Evolutionary conservation across 1,140 invertebrate species (phyloP).

Genomic region (Tribolium madens): DNA sequence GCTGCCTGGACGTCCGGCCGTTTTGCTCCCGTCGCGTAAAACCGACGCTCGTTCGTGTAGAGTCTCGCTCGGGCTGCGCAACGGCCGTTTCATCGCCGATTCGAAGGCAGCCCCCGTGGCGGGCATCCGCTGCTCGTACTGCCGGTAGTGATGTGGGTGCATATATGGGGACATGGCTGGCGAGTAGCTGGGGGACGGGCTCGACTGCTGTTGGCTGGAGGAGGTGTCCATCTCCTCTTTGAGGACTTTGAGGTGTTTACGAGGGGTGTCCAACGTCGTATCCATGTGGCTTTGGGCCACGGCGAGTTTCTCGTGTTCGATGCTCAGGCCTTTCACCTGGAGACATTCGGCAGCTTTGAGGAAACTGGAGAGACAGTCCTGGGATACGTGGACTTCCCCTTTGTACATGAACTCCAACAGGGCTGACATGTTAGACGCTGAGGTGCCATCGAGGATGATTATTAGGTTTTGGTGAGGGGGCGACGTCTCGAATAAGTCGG

Average conservation of each 20-base stretch:
- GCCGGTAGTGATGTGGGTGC: constrained; percentile 64
- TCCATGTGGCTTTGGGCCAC: constrained; percentile 74
- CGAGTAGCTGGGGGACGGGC: constrained; percentile 65
- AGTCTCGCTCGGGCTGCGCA: constrained; percentile 68
- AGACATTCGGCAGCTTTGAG: constrained; percentile 91
- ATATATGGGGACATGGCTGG: constrained; percentile 67
- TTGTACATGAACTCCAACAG: constrained; percentile 95
- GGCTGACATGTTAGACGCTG: constrained; percentile 88
- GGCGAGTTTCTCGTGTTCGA: constrained; percentile 81
- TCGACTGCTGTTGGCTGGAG: constrained; percentile 61
- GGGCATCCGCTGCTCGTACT: constrained; percentile 66
- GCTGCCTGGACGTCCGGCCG: constrained; percentile 68
- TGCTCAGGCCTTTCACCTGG: constrained; percentile 83
- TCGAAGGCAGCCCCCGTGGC: constrained; percentile 66
- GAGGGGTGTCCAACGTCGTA: constrained; percentile 55
- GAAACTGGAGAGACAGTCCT: constrained; percentile 89
- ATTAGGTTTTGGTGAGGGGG: constrained; percentile 84
- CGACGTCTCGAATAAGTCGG: constrained; percentile 90
- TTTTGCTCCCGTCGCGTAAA: constrained; percentile 72
- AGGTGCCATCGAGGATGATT: constrained; percentile 89
- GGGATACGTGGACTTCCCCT: constrained; percentile 90
- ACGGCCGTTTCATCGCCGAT: constrained; percentile 66
- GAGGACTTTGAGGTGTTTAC: constrained; percentile 52
- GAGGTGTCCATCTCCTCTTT: constrained; percentile 63
- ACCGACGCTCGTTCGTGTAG: constrained; percentile 72